These are phyloP conservation scores for Dromas ardeola DNA, from an alignment of 2,113 vertebrate species.

Conservation along the genomic window DNA sequence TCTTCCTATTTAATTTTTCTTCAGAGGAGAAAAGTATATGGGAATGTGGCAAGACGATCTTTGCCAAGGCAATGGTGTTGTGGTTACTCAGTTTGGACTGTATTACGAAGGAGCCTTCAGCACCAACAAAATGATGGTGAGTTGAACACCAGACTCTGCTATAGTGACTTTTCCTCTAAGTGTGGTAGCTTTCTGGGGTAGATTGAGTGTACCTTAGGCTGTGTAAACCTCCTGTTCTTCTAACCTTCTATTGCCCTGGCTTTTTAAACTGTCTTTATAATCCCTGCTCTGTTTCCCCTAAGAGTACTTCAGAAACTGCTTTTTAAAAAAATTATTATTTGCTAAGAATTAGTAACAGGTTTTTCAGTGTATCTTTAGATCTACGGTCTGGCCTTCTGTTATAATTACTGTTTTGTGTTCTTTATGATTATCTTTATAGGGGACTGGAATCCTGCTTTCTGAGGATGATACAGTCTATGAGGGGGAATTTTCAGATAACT, in stretches of 20 bases:
- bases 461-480: conserved; percentile 96
- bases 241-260: not conserved
- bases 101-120: conserved; percentile 96
- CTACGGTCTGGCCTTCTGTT: not conserved
- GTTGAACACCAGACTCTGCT: not conserved
- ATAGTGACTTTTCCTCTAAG: not conserved
- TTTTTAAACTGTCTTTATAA: not conserved
- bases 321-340: not conserved
- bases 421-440: conserved; percentile 71
- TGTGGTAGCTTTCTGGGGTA: not conserved
- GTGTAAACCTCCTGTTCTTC: not conserved
- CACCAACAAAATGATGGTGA: conserved; percentile 96
- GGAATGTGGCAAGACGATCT: conserved; percentile 95
- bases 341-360: not conserved
- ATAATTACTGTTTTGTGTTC: not conserved
- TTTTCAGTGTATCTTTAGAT: not conserved
- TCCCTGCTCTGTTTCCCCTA: not conserved
- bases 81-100: conserved; percentile 96
- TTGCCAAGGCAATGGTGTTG: conserved; percentile 91
- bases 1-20: not conserved
- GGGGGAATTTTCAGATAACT: conserved; percentile 97
- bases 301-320: not conserved
- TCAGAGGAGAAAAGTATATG: conserved; percentile 97
- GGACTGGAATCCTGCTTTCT: conserved; percentile 89
- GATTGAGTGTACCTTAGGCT: not conserved